Evolutionary conservation across 1,140 invertebrate genomes (phyloP).

Genomic region (Trialeurodes vaporariorum): DNA sequence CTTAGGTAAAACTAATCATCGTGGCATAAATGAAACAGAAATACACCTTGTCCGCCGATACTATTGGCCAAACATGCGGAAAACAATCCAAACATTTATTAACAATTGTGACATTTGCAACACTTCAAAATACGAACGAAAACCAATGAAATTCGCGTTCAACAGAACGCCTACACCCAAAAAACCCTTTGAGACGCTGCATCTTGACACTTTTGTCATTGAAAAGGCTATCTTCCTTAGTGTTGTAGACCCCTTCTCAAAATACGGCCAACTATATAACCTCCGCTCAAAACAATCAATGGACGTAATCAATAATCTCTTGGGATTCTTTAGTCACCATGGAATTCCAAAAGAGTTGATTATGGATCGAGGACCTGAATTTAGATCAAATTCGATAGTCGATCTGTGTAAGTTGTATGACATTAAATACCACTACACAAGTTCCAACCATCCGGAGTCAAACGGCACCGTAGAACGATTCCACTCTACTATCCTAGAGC

Average conservation of each 20-base stretch:
- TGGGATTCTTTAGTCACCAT: slow-evolving; percentile 5
- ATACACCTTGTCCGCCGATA: background rate
- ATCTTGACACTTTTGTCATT: background rate
- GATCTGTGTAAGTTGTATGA: slow-evolving; percentile 1
- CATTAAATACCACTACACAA: background rate
- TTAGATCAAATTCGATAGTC: background rate
- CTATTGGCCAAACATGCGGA: slow-evolving; percentile 6
- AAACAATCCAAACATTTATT: background rate
- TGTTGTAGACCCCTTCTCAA: slow-evolving; percentile 2
- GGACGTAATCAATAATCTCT: slow-evolving; percentile 5
- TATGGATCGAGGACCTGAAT: slow-evolving; percentile 1
- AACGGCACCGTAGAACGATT: background rate
- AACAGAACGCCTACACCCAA: background rate
- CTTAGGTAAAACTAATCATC: slow-evolving; percentile 4
- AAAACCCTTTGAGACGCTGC: slow-evolving; percentile 6
- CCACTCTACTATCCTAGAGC: no score
- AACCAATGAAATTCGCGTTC: background rate
- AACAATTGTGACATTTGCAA: slow-evolving; percentile 4
- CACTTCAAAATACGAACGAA: slow-evolving; percentile 2
- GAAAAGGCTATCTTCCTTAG: slow-evolving; percentile 1
- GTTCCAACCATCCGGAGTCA: background rate
- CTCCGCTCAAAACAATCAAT: slow-evolving; percentile 2
- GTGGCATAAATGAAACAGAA: slow-evolving; percentile 3
- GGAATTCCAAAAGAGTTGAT: background rate
- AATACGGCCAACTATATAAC: slow-evolving; percentile 1